Conservation (phyloP, 2,113 vertebrate species). For the Mormyrus iriodes region DNA sequence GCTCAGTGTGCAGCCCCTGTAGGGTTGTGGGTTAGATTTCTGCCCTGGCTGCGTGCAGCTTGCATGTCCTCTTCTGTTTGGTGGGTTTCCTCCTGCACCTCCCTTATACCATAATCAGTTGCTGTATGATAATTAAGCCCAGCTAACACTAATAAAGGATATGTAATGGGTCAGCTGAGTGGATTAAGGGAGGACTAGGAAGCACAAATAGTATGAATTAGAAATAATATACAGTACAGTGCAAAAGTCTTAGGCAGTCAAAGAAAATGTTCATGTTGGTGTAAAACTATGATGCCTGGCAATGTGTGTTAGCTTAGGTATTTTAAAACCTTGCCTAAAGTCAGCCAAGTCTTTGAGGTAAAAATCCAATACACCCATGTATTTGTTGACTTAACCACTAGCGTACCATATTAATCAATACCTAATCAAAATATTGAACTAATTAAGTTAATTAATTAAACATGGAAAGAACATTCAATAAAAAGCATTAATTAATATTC, state of each 20-base stretch:
- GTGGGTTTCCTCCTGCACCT: neutral
- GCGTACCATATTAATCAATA: neutral
- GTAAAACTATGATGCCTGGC: neutral
- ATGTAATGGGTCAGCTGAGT: neutral
- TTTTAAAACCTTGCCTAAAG: neutral
- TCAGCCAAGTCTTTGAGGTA: neutral
- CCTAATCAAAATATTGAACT: neutral
- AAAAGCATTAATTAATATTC: slow-evolving; percentile 23
- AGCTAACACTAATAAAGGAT: neutral
- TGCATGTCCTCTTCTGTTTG: neutral
- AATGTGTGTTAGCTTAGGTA: neutral
- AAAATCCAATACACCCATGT: neutral
- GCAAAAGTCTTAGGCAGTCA: neutral
- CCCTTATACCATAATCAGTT: neutral
- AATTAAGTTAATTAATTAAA: neutral
- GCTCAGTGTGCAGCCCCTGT: neutral
- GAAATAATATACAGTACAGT: neutral
- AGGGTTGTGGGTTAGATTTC: neutral
- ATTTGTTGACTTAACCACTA: neutral
- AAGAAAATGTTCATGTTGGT: neutral
- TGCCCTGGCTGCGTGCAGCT: neutral
- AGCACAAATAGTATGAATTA: neutral
- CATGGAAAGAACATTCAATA: neutral
- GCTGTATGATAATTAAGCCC: neutral
- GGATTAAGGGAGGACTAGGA: neutral